Base-by-base conservation (phyloP, 1,140 invertebrate genomes). In the Helicoverpa armigera region DNA sequence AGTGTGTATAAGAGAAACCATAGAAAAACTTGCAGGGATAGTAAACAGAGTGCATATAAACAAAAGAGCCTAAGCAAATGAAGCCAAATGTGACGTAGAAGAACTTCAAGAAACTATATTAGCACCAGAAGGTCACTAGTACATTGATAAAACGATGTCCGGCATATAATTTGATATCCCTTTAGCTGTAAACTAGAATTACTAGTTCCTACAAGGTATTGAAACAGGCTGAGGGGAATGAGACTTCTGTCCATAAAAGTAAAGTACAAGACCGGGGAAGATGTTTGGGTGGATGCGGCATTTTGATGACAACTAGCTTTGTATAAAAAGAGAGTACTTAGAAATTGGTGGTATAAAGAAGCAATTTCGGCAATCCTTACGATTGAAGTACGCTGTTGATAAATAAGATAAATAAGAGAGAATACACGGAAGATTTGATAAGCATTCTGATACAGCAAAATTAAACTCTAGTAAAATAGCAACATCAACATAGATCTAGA, bases 101-200 rank as follows among this genome's bases (percentile, higher is more conserved):
- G 29, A 63, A 14, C 9, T 9, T 13, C 12, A 31, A 63, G 12
- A 35, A 31, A 63, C 0, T 2, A 3, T 31, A 54, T 50, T 48
- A 31, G 14, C 53, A 43, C 50, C 12, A 29, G 29, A 43, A 11
- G 29, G 53, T 70, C 12, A 70, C 50, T 29, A 51, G 50, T 31
- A 67, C 63, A 50, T 67, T 23, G 16, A 60, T 60, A 50, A 50
- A 70, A 43, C 53, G 13, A 73, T 31, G 53, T 58, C 70, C 53
- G 70, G 70, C 5, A 56, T 10, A 43, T 56, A 58, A 56, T 69
- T 69, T 51, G 18, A 51, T 43, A 73, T 58, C 70, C 70, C 53
- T 73, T 73, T 58, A 31, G 53, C 65, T 58, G 11, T 35, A 73
- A 58, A 73, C 70, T 13, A 73, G 70, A 35, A 56, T 58, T 35